phyloP scores from a whole-genome alignment of 2,888 invertebrate species.

The Suillia variegata region DNA sequence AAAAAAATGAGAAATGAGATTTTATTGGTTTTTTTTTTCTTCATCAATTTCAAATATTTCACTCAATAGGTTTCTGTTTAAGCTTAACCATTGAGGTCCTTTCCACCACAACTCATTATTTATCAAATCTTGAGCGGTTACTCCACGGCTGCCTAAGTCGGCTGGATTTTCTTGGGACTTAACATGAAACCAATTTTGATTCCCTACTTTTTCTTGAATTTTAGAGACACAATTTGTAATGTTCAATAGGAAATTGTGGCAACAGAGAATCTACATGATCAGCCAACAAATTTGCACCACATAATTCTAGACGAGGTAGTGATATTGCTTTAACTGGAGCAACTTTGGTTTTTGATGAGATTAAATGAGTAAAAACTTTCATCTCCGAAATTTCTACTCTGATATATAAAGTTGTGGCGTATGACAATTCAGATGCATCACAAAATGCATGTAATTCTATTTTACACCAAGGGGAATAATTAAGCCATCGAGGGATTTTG shows the following conservation, averaged over 20 bases:
- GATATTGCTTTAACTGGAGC: slow-evolving; percentile 11
- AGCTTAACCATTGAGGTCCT: slow-evolving; percentile 13
- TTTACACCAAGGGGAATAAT: neutral
- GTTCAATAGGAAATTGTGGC: neutral
- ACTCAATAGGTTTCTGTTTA: neutral
- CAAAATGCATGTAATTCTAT: slow-evolving; percentile 22
- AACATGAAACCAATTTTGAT: slow-evolving; percentile 18
- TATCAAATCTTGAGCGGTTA: slow-evolving; percentile 10
- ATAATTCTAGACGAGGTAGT: slow-evolving; percentile 12
- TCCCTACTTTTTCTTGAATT: slow-evolving; percentile 9
- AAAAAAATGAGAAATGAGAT: neutral
- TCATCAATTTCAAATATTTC: neutral
- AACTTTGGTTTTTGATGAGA: slow-evolving; percentile 17
- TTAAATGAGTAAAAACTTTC: slow-evolving; percentile 8
- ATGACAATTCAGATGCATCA: slow-evolving; percentile 18
- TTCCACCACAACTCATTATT: slow-evolving; percentile 17
- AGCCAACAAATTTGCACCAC: slow-evolving; percentile 6
- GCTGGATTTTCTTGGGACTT: slow-evolving; percentile 13
- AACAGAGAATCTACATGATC: neutral
- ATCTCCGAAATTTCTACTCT: no score
- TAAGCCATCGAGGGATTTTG: slow-evolving; percentile 23
- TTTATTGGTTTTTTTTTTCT: neutral
- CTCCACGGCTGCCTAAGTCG: slow-evolving; percentile 17
- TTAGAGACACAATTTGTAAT: neutral
- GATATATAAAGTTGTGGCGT: slow-evolving; percentile 16